A percentile compares a stretch with the other conserved stretches of the same genome.
Conservation (phyloP, 2,888 invertebrate species). For the Gibbula magus region DNA sequence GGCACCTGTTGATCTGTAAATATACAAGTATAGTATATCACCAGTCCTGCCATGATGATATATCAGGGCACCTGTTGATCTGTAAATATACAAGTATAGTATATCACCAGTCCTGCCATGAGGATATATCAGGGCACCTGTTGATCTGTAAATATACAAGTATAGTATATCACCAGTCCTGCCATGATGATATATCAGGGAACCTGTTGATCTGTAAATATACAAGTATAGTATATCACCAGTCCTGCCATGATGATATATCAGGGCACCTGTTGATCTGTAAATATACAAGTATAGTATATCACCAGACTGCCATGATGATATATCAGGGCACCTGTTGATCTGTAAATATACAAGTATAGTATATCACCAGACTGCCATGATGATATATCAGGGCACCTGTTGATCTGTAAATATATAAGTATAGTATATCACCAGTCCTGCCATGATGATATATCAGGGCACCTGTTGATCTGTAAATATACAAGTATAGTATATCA, state of each 20-base stretch:
- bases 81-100: background rate
- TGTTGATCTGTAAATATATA: background rate
- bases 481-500: too few relatives aligned
- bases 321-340: constrained; percentile 19
- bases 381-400: constrained; percentile 14
- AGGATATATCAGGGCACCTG: constrained; percentile 15
- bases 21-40: too few relatives aligned
- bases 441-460: background rate
- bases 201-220: constrained; percentile 3
- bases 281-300: too few relatives aligned
- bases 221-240: too few relatives aligned
- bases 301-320: too few relatives aligned
- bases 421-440: too few relatives aligned
- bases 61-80: constrained; percentile 17
- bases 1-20: constrained; percentile 11
- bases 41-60: background rate
- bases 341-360: background rate
- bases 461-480: constrained; percentile 11
- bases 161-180: too few relatives aligned
- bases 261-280: constrained; percentile 21
- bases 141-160: background rate
- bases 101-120: too few relatives aligned
- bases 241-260: background rate
- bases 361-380: too few relatives aligned
- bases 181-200: background rate